phyloP scores from a whole-genome alignment of 2,888 invertebrate species.

The Timema cristinae region DNA sequence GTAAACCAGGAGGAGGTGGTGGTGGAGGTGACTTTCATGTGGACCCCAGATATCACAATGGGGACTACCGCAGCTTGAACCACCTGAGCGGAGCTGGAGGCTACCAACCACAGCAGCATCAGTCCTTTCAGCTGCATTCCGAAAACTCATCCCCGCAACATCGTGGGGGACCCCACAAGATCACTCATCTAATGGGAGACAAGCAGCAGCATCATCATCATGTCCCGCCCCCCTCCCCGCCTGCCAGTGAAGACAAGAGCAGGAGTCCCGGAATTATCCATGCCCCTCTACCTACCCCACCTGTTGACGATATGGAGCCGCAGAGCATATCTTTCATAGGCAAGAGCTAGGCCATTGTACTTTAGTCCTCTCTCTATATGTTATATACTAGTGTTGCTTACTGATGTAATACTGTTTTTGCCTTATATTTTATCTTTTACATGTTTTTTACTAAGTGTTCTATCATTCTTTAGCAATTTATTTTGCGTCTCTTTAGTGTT shows the following conservation, averaged over 20 bases:
- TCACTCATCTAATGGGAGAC: slow-evolving; percentile 46
- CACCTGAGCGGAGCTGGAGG: slow-evolving; percentile 18
- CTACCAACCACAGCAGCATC: slow-evolving; percentile 17
- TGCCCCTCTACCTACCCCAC: slow-evolving; percentile 61
- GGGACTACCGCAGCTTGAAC: slow-evolving; percentile 48
- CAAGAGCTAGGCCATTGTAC: too few species aligned
- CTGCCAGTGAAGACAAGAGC: slow-evolving; percentile 38
- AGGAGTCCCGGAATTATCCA: slow-evolving; percentile 48
- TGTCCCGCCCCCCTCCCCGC: slow-evolving; percentile 33
- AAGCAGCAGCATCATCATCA: slow-evolving; percentile 31
- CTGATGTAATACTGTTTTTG: too few species aligned
- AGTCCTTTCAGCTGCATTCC: slow-evolving; percentile 51
- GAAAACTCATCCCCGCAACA: slow-evolving; percentile 60
- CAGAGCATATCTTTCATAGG: slow-evolving; percentile 92
- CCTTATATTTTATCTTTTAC: too few species aligned
- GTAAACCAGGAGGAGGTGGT: slow-evolving; percentile 34
- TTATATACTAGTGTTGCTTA: too few species aligned
- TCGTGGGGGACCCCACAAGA: slow-evolving; percentile 40
- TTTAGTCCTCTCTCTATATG: too few species aligned
- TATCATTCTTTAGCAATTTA: too few species aligned
- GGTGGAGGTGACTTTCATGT: slow-evolving; percentile 17
- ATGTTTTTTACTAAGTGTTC: too few species aligned
- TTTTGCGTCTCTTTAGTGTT: too few species aligned
- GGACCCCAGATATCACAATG: slow-evolving; percentile 56
- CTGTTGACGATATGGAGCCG: slow-evolving; percentile 85